Evolutionary conservation across 2,888 invertebrate genomes (phyloP), one percentile per base, ranked within the genome.

Genomic region (Protophormia terraenovae): DNA sequence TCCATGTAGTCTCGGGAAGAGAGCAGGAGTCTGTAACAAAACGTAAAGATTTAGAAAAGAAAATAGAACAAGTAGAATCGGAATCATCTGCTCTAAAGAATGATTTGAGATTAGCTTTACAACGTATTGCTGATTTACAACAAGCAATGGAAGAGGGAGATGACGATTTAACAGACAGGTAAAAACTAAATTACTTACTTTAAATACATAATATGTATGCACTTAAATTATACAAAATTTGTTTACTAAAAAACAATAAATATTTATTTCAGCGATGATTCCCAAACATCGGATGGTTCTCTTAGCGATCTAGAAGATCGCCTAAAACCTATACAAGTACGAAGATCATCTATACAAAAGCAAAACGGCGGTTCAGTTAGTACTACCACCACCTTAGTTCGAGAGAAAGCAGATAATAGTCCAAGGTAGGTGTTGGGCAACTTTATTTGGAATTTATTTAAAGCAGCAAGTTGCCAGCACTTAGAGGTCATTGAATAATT

Each of bases 111-210:
- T 93, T 98, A 75, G 98, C 98, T 4, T 94, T 98, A 81, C 95
- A 98, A 87, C 94, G 98, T 84, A 98, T 98, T 88, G 96, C 97
- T 62, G 98, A 98, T 90, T 93, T 99, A 86, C 98, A 98, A 91
- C 96, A 97, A 89, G 98, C 98, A 84, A 97, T 98, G 91, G 97
- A 98, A 88, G 98, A 96, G 0, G 97, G 97, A 89, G 94, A 96
- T 78, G 95, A 95, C 88, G 95, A 92, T 86, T 89, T 91, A 35
- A 91, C 91, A 83, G 93, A 92, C 47, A 93, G 93, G 93, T 92
- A 77, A 85, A 3, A 41, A 45, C 16, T 12, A 38, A 35, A 22
- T n/a, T 14, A 60, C 16, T 47, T 10, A 0, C 14, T n/a, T 41
- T 14, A 41, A n/a, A 32, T 32, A 32, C 32, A 7, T 32, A 32